Evolutionary conservation across 2,113 vertebrate species (phyloP), one percentile per base, ranked within the genome.

Genomic region (Daphoenositta chrysoptera): DNA sequence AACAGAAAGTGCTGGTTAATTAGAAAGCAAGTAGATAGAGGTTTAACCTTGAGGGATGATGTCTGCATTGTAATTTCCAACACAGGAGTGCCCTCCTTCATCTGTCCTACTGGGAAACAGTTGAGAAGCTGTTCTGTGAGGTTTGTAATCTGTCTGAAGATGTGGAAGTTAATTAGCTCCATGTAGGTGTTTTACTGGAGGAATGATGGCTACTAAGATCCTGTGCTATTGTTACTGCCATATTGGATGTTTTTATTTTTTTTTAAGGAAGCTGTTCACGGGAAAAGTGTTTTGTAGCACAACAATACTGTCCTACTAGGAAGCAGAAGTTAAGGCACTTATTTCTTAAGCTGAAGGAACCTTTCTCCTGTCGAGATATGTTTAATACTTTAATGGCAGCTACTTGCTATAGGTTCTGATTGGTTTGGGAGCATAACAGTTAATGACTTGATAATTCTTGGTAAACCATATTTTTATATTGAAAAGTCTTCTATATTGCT

Each of bases 11-110:
- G 37, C 20, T 73, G 42, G 8, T 75, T 94, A 83, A 50, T 90
- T 94, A 82, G 87, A 60, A 94, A 76, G 45, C 58, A 57, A 92
- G 64, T 54, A 76, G 47, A 13, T 60, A 26, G 93, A 83, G 57
- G 37, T 73, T 81, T 90, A 93, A 95, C 68, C 56, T 95, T 93
- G 87, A 92, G 76, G 60, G 60, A 87, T 53, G 51, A 53, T 90
- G 66, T 53, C 18, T 81, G 24, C 12, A 17, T 76, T 78, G 14
- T 50, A n/a, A 40, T 70, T 93, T 93, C 40, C 35, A 75, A 1
- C 20, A 10, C 1, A 21, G 40, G 28, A 40, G n/a, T 69, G 35
- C 37, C 28, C 61, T 83, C 68, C 39, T 72, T 91, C 57, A 50
- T 78, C 20, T 58, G 31, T 17, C 15, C 53, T 73, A 13, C 40